Evolutionary conservation across 2,888 invertebrate species (phyloP), one percentile per base, ranked within the genome.

Genomic region (Protodeltote pygarga): DNA sequence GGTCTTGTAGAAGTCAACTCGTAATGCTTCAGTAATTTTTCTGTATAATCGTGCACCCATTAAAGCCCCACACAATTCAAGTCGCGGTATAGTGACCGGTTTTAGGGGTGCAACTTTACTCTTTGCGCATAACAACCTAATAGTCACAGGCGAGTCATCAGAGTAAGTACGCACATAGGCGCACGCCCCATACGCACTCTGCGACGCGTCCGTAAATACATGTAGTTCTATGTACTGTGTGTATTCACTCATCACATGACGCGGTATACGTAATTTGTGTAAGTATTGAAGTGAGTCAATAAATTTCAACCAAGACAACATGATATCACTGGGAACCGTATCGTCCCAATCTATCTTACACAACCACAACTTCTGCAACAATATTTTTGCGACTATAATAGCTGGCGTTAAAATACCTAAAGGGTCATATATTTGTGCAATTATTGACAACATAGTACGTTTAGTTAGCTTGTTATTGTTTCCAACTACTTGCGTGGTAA

Each of bases 71-170:
- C 27, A 66, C 4, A 73, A 35, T 21, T 73, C 71, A 4, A 71
- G 42, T 13, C 63, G 38, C 1, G 68, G 67, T 9, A 71, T 47
- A 3, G 38, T 57, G 3, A 50, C 21, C 4, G 49, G 29, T 31
- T 70, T 71, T 0, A 58, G n/a, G 0, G 73, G 69, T 4, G 73
- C 68, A 1, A 74, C 64, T 15, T 62, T 65, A n/a, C 57, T 35
- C 34, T 75, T 77, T 0, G 71, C 57, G 28, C 59, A 59, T 10
- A 74, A 27, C n/a, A 75, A 42, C 0, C 47, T 37, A 1, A 61
- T 32, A 2, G 37, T 34, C 3, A 63, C 32, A 14, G 10, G 4
- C 5, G 31, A 35, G n/a, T 13, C 23, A 3, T 38, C 2, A 8
- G 14, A 6, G 14, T 20, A 42, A 0, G 47, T 44, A 24, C 62